These are phyloP conservation scores for Ellobius talpinus DNA, from an alignment of 2,113 vertebrate species.

Conservation along the genomic window DNA sequence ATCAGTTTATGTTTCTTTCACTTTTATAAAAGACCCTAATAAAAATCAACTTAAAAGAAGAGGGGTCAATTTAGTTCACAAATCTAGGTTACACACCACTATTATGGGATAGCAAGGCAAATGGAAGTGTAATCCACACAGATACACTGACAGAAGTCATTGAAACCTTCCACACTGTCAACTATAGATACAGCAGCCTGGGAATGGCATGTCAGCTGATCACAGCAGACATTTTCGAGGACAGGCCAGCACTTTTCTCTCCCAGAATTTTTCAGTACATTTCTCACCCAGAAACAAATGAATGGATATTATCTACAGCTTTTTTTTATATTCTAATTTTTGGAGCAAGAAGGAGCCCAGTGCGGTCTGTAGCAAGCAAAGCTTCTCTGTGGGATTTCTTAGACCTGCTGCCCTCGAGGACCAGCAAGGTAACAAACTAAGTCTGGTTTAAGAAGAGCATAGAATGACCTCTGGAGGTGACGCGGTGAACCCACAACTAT, in stretches of 20 bases:
- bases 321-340: too few species aligned
- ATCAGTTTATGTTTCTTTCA: not conserved
- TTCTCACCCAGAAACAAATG: not conserved
- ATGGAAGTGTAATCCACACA: not conserved
- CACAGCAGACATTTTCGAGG: not conserved
- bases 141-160: not conserved
- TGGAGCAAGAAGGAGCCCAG: too few species aligned
- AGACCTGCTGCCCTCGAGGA: fast-evolving
- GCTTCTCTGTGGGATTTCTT: not conserved
- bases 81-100: too few species aligned
- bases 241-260: not conserved
- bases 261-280: not conserved
- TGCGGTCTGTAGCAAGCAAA: not conserved
- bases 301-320: not conserved
- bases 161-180: not conserved
- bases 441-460: not conserved
- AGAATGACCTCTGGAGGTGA: not conserved
- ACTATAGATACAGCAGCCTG: fast-evolving
- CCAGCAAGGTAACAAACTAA: not conserved
- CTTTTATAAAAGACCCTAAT: not conserved
- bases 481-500: not conserved
- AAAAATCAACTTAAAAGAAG: not conserved
- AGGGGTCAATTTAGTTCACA: not conserved
- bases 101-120: not conserved
- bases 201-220: not conserved